Evolutionary conservation across 53 echinoderm and acorn worm species (phyloP).

Genomic region (Luidia sarsii): DNA sequence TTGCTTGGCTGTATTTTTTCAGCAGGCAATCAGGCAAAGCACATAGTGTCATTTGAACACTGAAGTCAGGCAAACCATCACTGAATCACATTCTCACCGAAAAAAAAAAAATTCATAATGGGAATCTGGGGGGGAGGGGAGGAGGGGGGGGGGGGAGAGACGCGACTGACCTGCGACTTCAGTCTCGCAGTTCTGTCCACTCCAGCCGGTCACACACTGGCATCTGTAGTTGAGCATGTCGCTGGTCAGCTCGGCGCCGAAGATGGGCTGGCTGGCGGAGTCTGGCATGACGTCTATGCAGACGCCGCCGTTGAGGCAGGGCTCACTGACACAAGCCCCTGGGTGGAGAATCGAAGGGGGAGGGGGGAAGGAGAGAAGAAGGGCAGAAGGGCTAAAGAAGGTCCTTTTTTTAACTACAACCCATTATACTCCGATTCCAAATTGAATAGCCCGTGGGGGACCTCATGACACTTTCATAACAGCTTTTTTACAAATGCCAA

Average conservation of each 20-base stretch:
- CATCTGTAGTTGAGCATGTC: slow-evolving; percentile 45
- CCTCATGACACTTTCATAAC: too few relatives aligned
- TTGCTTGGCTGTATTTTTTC: too few relatives aligned
- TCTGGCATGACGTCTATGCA: slow-evolving; percentile 34
- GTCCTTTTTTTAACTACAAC: too few relatives aligned
- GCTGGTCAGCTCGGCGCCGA: background rate
- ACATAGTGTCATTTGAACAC: background rate
- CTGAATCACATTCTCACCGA: too few relatives aligned
- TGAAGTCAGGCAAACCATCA: too few relatives aligned
- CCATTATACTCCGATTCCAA: too few relatives aligned
- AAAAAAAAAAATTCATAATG: background rate
- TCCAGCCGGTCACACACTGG: slow-evolving; percentile 32
- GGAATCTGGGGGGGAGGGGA: background rate
- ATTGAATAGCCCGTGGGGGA: too few relatives aligned
- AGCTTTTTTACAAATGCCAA: too few relatives aligned
- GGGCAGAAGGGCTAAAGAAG: too few relatives aligned
- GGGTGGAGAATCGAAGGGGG: background rate
- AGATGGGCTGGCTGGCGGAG: slow-evolving; percentile 12
- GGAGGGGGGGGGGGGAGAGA: too few relatives aligned
- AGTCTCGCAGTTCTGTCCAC: slow-evolving; percentile 46
- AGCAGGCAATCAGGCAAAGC: too few relatives aligned
- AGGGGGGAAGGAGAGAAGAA: too few relatives aligned
- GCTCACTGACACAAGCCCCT: slow-evolving; percentile 57
- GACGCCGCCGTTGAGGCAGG: slow-evolving; percentile 56
- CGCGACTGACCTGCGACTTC: slow-evolving; percentile 24